Conservation (phyloP, 2,113 vertebrate species). For the Gambusia affinis region DNA sequence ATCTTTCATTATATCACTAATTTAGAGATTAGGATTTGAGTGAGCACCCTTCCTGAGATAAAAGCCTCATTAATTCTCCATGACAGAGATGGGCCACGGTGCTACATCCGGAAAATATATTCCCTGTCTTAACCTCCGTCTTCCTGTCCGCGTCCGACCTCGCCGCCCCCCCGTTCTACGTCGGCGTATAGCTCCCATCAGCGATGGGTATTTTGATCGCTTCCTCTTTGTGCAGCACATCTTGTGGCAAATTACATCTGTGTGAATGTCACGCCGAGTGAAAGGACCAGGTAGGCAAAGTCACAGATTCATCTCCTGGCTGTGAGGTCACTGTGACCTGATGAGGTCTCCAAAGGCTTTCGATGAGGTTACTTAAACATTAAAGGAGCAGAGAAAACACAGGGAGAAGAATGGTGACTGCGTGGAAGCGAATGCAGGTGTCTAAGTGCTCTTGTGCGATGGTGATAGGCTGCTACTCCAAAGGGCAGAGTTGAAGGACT, state of each 20-base stretch:
- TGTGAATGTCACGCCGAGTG: slow-evolving; percentile 71
- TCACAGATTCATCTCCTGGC: slow-evolving; percentile 19
- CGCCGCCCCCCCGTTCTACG: slow-evolving; percentile 11
- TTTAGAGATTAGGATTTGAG: slow-evolving; percentile 67
- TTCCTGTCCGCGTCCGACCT: slow-evolving; percentile 1
- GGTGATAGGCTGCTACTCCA: slow-evolving; percentile 4
- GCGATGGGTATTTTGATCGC: slow-evolving; percentile 64
- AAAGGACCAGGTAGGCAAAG: slow-evolving; percentile 36
- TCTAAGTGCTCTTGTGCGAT: slow-evolving; percentile 25
- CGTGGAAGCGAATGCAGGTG: slow-evolving; percentile 36
- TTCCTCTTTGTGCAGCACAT: slow-evolving; percentile 61
- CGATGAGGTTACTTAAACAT: slow-evolving; percentile 72
- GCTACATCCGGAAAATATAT: slow-evolving; percentile 49
- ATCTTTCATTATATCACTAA: slow-evolving; percentile 65
- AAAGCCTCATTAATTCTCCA: slow-evolving; percentile 76
- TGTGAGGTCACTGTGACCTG: slow-evolving; percentile 30
- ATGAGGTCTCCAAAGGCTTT: slow-evolving; percentile 54
- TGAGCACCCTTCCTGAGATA: slow-evolving; percentile 69
- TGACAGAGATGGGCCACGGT: slow-evolving; percentile 61
- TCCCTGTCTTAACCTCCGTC: slow-evolving; percentile 28
- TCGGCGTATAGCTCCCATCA: slow-evolving; percentile 51
- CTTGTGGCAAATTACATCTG: slow-evolving; percentile 73
- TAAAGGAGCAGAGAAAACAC: slow-evolving; percentile 41
- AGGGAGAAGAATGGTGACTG: slow-evolving; percentile 30
- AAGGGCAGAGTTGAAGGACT: slow-evolving; percentile 33